These are phyloP conservation scores for Limenitis camilla DNA, from an alignment of 2,888 invertebrate genomes.

Conservation along the genomic window DNA sequence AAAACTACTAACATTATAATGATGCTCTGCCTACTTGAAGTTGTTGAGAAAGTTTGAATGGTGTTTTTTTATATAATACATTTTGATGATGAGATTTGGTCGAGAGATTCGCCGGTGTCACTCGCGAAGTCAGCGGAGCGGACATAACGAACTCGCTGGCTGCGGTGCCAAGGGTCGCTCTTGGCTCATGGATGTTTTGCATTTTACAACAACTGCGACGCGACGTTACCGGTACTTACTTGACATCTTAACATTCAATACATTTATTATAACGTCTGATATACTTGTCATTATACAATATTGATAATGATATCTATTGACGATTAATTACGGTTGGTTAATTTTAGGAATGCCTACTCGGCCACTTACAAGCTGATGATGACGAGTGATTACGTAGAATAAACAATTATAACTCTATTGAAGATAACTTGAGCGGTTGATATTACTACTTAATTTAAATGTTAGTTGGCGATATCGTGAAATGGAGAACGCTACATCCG, in stretches of 20 bases:
- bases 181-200: constrained; percentile 29
- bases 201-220: constrained; percentile 12
- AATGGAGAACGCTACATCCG: too few relatives aligned
- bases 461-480: too few relatives aligned
- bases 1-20: constrained; percentile 31
- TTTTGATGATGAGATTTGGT: constrained; percentile 55
- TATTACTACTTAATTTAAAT: too few relatives aligned
- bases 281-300: neutral
- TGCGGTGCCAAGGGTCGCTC: constrained; percentile 33
- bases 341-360: too few relatives aligned
- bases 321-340: too few relatives aligned
- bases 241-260: neutral
- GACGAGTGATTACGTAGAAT: too few relatives aligned
- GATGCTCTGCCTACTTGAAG: constrained; percentile 44
- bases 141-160: constrained; percentile 60
- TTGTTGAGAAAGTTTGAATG: constrained; percentile 52
- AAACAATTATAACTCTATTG: too few relatives aligned
- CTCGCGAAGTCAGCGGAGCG: constrained; percentile 62
- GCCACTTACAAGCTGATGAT: too few relatives aligned
- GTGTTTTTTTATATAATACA: constrained; percentile 57
- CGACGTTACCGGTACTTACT: constrained; percentile 2
- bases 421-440: too few relatives aligned
- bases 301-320: too few relatives aligned
- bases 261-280: neutral
- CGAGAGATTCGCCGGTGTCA: constrained; percentile 58